phyloP scores from a whole-genome alignment of 2,888 invertebrate genomes.

The Leistus spinibarbis region DNA sequence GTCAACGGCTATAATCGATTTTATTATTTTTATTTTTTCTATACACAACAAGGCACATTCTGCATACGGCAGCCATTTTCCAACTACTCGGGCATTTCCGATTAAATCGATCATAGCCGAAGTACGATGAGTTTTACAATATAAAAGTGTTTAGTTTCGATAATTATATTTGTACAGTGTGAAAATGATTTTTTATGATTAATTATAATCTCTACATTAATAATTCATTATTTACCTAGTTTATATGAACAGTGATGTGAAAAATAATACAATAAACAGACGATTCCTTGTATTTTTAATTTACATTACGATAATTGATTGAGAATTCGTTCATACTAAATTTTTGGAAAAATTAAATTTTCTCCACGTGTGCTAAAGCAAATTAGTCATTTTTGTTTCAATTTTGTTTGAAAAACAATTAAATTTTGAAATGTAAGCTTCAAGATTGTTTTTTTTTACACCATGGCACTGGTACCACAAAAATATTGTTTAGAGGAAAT shows the following conservation, averaged over 20 bases:
- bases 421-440: slow-evolving; percentile 34
- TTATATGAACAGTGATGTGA: slow-evolving; percentile 35
- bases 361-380: slow-evolving; percentile 1
- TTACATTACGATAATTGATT: slow-evolving; percentile 30
- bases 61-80: slow-evolving; percentile 36
- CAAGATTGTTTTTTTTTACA: slow-evolving; percentile 22
- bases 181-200: slow-evolving; percentile 12
- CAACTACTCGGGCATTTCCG: slow-evolving; percentile 33
- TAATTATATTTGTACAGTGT: slow-evolving; percentile 21
- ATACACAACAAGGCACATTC: slow-evolving; percentile 39
- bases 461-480: slow-evolving; percentile 36
- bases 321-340: slow-evolving; percentile 26
- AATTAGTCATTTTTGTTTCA: not conserved
- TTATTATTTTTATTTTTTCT: slow-evolving; percentile 27
- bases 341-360: not conserved
- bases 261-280: slow-evolving; percentile 24
- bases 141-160: slow-evolving; percentile 8
- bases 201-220: slow-evolving; percentile 32
- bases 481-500: slow-evolving; percentile 9
- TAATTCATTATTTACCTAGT: slow-evolving; percentile 37
- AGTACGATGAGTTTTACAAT: slow-evolving; percentile 23
- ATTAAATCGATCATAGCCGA: slow-evolving; percentile 30
- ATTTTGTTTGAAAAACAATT: not conserved
- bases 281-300: slow-evolving; percentile 32
- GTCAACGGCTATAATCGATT: slow-evolving; percentile 23